phyloP scores from a whole-genome alignment of 2,888 invertebrate species.

The Chironomus riparius region DNA sequence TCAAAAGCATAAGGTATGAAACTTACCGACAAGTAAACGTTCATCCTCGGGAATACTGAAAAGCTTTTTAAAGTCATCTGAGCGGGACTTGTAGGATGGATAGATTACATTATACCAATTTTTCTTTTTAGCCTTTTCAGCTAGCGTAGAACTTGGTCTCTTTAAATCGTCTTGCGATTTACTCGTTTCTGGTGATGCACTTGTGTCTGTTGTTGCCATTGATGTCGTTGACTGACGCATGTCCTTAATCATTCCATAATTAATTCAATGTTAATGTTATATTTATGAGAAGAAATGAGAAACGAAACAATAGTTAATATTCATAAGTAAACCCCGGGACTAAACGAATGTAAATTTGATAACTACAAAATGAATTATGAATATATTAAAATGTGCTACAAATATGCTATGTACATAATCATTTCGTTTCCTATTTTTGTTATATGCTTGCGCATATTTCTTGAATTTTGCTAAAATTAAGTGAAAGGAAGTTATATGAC shows the following conservation, averaged over 20 bases:
- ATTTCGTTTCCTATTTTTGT: too few species aligned
- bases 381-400: too few species aligned
- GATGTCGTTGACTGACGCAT: conserved; percentile 6
- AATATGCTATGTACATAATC: too few species aligned
- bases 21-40: conserved; percentile 82
- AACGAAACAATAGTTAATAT: too few species aligned
- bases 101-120: conserved; percentile 80
- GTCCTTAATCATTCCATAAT: background rate
- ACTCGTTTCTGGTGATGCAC: conserved; percentile 33
- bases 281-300: too few species aligned
- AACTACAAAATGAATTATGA: too few species aligned
- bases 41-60: conserved; percentile 89
- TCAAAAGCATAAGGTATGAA: background rate
- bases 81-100: conserved; percentile 89
- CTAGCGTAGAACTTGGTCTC: conserved; percentile 35
- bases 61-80: conserved; percentile 83
- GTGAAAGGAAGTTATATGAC: background rate
- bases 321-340: too few species aligned
- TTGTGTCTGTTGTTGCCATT: conserved; percentile 27
- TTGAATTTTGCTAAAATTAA: too few species aligned
- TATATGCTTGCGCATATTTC: too few species aligned
- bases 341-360: too few species aligned
- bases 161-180: conserved; percentile 34
- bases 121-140: conserved; percentile 62
- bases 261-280: background rate